These are phyloP conservation scores for Hecatera dysodea DNA, from an alignment of 2,888 invertebrate species.

Conservation along the genomic window DNA sequence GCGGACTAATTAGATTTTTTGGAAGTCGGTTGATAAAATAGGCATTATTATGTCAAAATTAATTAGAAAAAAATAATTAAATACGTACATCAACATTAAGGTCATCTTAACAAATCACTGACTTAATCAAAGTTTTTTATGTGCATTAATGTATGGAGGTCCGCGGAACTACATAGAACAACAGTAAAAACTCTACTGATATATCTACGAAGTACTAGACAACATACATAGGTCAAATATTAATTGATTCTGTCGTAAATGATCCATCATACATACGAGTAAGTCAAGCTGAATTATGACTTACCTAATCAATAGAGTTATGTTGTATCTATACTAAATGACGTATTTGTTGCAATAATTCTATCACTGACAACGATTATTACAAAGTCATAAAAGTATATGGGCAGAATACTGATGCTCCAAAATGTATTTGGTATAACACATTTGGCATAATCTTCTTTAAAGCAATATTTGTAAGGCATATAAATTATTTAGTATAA, in stretches of 20 bases:
- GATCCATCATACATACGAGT: too few species aligned
- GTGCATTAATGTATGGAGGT: background rate
- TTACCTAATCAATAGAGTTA: background rate
- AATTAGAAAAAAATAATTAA: too few species aligned
- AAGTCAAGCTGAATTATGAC: constrained; percentile 1
- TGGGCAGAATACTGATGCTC: too few species aligned
- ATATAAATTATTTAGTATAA: too few species aligned
- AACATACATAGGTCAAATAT: constrained; percentile 15
- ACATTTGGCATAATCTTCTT: too few species aligned
- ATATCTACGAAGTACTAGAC: constrained; percentile 9
- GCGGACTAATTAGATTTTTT: too few species aligned
- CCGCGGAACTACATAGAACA: background rate
- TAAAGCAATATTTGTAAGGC: too few species aligned
- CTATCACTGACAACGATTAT: too few species aligned
- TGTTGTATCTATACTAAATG: background rate
- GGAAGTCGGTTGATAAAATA: too few species aligned
- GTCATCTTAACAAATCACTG: constrained; percentile 14
- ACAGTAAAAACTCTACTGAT: constrained; percentile 17
- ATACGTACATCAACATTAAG: constrained; percentile 35
- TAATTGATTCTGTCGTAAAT: constrained; percentile 20
- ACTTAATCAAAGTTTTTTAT: background rate
- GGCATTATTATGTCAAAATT: too few species aligned
- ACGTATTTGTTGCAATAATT: background rate
- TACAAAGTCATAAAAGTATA: too few species aligned
- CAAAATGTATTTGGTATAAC: too few species aligned